Evolutionary conservation across 2,113 vertebrate genomes (phyloP), one percentile per base, ranked within the genome.

Genomic region (Rafetus swinhoei): DNA sequence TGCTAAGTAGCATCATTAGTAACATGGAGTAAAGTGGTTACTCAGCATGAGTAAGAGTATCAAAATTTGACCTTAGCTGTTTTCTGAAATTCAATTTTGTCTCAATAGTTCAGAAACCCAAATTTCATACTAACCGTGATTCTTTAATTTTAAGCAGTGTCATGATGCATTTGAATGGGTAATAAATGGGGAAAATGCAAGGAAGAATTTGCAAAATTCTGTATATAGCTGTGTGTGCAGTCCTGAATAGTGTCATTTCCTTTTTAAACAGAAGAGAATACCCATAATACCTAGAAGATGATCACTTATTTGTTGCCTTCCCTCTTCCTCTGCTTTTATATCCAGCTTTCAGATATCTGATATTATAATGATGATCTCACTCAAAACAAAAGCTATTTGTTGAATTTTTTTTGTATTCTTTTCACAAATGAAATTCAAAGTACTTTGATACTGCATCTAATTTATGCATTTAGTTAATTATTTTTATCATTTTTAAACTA

Each of bases 171-270:
- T 45, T 53, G 86, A 91, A 93, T 35, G 9, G 22, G 81, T 83
- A 93, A 91, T 56, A 29, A 88, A 92, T 9, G 53, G 92, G 50
- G 21, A 79, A 89, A 72, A 88, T 52, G 87, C 21, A 92, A 92
- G 82, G 16, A 82, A 79, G 27, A 90, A 7, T 16, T 32, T 82
- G 85, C 72, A 96, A 83, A 94, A 91, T 88, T 88, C 35, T 77
- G 27, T 21, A 24, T 87, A 57, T 56, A 24, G 55, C 4, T 53
- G 6, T 21, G 8, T 14, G 4, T 50, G 76, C 52, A 90, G 9
- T 54, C 56, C 92, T 95, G 79, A 90, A 94, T 45, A 69, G 32
- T 45, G 53, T 15, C 4, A 55, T 83, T 93, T 86, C 25, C 27
- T 88, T 90, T 91, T 52, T 83, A 32, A 69, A 52, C 24, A 29